Evolutionary conservation across 2,113 vertebrate species (phyloP).

Genomic region (Malurus cyaneus): DNA sequence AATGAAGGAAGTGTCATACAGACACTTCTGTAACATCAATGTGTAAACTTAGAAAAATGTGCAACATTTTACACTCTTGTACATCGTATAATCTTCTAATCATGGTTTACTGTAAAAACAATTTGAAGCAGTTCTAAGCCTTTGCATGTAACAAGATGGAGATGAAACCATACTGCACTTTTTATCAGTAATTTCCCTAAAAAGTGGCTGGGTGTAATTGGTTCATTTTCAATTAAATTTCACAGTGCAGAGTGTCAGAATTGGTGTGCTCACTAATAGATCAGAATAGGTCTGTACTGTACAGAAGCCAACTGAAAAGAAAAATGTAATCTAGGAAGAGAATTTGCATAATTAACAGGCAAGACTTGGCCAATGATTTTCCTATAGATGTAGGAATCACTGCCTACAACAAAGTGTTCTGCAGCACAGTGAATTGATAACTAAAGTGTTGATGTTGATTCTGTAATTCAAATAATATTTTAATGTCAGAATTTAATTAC

Average conservation of each 20-base stretch:
- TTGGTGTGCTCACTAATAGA: not conserved
- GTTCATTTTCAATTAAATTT: slow-evolving; percentile 3
- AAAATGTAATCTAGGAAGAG: not conserved
- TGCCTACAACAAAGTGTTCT: not conserved
- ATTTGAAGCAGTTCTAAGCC: not conserved
- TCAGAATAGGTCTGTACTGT: not conserved
- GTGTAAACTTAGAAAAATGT: not conserved
- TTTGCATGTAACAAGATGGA: not conserved
- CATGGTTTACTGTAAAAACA: not conserved
- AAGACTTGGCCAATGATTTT: not conserved
- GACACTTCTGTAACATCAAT: not conserved
- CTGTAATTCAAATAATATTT: not conserved
- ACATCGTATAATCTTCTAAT: not conserved
- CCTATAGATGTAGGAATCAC: rapidly evolving
- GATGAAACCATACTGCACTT: not conserved
- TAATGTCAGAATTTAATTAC: not conserved
- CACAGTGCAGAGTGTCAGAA: not conserved
- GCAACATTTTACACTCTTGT: not conserved
- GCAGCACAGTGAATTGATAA: not conserved
- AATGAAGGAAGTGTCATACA: not conserved
- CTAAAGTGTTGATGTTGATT: not conserved
- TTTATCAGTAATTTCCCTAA: not conserved
- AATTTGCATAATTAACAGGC: not conserved
- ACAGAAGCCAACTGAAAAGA: not conserved
- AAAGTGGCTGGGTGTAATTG: not conserved